Conservation (phyloP, 2,797 vertebrate genomes). For the Ptychadena robeensis region DNA sequence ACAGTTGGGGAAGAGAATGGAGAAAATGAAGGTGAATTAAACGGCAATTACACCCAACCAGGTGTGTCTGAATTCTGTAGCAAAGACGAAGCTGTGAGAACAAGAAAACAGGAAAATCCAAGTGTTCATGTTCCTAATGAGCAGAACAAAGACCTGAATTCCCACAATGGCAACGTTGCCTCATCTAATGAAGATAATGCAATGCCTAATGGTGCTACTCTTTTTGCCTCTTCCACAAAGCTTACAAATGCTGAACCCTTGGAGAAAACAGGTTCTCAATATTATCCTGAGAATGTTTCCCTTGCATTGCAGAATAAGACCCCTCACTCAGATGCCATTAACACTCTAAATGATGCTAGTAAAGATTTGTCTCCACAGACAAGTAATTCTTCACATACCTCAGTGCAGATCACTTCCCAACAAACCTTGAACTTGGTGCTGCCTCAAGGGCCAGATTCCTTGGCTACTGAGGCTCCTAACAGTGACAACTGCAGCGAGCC, state of each 20-base stretch:
- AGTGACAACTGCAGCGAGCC: constrained; percentile 76
- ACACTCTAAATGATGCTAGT: constrained; percentile 75
- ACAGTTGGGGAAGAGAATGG: constrained; percentile 79
- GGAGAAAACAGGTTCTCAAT: constrained; percentile 90
- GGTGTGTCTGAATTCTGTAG: constrained; percentile 67
- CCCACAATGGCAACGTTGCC: constrained; percentile 83
- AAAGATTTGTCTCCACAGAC: constrained; percentile 78
- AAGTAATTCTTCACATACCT: constrained; percentile 85
- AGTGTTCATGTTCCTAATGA: constrained; percentile 73
- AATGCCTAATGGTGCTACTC: constrained; percentile 90
- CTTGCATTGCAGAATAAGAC: constrained; percentile 85
- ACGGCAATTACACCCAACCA: constrained; percentile 68
- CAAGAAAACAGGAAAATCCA: constrained; percentile 70
- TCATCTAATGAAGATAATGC: constrained; percentile 84
- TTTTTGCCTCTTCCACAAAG: constrained; percentile 86
- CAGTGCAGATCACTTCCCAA: constrained; percentile 85
- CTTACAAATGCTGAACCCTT: constrained; percentile 84
- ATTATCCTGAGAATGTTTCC: constrained; percentile 89
- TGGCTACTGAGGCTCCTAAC: constrained; percentile 74
- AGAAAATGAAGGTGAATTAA: constrained; percentile 69
- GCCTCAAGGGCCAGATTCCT: constrained; percentile 78
- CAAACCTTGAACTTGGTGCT: constrained; percentile 84
- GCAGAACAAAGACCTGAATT: constrained; percentile 77
- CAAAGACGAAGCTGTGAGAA: constrained; percentile 66
- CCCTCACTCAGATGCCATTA: constrained; percentile 83